Percentiles rank a stretch among this genome's conserved stretches.
Conservation (phyloP, 2,113 vertebrate species). For the Camelus dromedarius region DNA sequence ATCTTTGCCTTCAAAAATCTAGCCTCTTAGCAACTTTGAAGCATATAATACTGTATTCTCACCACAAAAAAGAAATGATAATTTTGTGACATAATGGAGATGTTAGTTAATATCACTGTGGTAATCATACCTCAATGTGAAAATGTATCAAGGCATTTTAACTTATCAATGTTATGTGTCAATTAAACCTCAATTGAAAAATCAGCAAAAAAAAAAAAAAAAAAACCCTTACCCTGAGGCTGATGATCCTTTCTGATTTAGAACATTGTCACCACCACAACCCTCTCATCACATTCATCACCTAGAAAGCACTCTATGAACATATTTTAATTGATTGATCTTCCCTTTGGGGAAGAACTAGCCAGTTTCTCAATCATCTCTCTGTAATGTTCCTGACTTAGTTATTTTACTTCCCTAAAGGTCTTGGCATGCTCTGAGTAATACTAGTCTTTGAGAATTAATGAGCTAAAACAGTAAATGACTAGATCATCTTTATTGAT, state of each 20-base stretch:
- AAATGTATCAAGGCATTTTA: background rate
- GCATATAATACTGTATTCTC: background rate
- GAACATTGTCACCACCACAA: background rate
- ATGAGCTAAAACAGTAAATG: background rate
- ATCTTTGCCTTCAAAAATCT: background rate
- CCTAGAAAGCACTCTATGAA: background rate
- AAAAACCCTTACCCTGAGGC: background rate
- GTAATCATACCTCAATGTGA: background rate
- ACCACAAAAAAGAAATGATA: background rate
- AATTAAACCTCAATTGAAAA: background rate
- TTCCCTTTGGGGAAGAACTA: background rate
- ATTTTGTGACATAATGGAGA: background rate
- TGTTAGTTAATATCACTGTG: background rate
- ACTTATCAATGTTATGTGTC: background rate
- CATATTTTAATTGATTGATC: background rate
- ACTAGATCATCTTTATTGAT: background rate
- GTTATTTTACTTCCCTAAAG: background rate
- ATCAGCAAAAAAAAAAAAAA: background rate
- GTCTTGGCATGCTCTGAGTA: background rate
- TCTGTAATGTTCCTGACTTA: background rate
- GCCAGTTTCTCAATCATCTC: background rate
- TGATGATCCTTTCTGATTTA: background rate
- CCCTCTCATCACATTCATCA: background rate
- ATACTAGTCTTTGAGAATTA: background rate
- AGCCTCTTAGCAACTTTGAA: background rate